Evolutionary conservation across 2,888 invertebrate species (phyloP).

Genomic region (Frankliniella intonsa): DNA sequence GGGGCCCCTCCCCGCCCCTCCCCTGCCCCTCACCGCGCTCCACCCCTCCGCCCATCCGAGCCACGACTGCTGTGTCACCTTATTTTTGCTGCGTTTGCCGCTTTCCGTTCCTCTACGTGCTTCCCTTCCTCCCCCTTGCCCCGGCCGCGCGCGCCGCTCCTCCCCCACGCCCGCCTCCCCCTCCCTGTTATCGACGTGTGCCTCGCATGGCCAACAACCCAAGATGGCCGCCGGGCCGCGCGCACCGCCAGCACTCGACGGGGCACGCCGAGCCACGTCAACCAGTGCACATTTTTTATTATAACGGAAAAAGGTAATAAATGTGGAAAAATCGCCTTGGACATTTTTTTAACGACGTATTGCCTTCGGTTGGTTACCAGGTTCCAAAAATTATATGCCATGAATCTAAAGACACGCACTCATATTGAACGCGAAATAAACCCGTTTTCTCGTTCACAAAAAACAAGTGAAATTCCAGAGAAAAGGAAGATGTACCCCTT

Average conservation of each 20-base stretch:
- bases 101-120: background rate
- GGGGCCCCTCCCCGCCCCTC: background rate
- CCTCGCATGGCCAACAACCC: conserved; percentile 25
- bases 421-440: too few species aligned
- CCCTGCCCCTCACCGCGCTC: background rate
- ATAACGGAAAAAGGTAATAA: too few species aligned
- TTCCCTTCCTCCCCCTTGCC: background rate
- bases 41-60: background rate
- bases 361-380: too few species aligned
- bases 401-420: too few species aligned
- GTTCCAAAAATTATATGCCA: too few species aligned
- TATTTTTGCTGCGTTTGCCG: conserved; percentile 26
- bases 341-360: too few species aligned
- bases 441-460: too few species aligned
- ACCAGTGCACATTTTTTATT: too few species aligned
- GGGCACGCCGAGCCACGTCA: background rate
- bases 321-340: too few species aligned
- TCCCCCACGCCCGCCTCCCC: background rate
- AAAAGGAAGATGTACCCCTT: too few species aligned
- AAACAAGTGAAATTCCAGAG: too few species aligned
- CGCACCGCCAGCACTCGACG: background rate
- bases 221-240: background rate
- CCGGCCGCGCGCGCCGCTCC: background rate
- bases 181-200: conserved; percentile 24
- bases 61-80: conserved; percentile 24